Evolutionary conservation across 2,888 invertebrate genomes (phyloP).

Genomic region (Abscondita cerata): DNA sequence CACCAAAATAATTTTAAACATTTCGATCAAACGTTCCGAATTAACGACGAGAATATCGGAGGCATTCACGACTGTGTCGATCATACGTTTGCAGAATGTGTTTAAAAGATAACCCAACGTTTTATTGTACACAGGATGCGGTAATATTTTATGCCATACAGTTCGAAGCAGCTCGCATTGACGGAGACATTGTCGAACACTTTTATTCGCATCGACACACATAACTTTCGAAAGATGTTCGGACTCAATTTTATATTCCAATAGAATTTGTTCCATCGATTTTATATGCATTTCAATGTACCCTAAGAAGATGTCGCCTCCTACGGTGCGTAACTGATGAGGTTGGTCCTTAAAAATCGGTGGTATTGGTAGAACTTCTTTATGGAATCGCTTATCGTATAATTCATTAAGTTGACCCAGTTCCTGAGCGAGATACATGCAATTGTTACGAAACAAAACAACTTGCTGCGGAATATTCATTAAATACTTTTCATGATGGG

Average conservation of each 20-base stretch:
- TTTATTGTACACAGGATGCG: conserved; percentile 76
- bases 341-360: conserved; percentile 74
- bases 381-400: conserved; percentile 69
- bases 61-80: conserved; percentile 69
- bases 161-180: conserved; percentile 85
- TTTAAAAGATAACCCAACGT: conserved; percentile 65
- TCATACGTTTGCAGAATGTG: conserved; percentile 68
- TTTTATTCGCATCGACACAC: conserved; percentile 70
- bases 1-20: conserved; percentile 74
- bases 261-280: conserved; percentile 77
- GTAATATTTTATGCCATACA: conserved; percentile 88
- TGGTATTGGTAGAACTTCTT: conserved; percentile 57
- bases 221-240: conserved; percentile 63
- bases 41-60: conserved; percentile 90
- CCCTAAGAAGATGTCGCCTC: conserved; percentile 71
- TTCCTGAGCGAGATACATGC: conserved; percentile 84
- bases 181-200: conserved; percentile 82
- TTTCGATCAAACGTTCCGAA: conserved; percentile 78
- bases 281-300: conserved; percentile 80
- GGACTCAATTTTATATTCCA: conserved; percentile 70
- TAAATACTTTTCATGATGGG: conserved; percentile 79
- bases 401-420: conserved; percentile 71
- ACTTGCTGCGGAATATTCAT: conserved; percentile 88
- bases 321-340: conserved; percentile 70
- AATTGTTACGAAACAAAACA: conserved; percentile 90